These are phyloP conservation scores for Standfussiana lucernea DNA, from an alignment of 2,888 invertebrate species.

Conservation along the genomic window DNA sequence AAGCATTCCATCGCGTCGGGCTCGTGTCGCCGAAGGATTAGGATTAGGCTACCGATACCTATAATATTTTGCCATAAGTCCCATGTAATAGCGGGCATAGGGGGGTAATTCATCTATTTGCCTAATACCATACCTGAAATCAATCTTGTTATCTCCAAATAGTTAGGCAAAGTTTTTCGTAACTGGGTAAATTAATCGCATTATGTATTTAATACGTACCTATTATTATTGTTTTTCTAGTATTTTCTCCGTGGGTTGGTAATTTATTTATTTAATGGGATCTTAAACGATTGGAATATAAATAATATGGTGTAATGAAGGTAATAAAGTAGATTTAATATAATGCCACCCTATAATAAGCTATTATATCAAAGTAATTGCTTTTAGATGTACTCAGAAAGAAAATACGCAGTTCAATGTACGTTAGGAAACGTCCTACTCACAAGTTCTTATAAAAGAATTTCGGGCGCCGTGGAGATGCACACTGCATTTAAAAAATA, in stretches of 20 bases:
- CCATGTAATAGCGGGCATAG: not conserved
- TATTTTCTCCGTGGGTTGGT: slow-evolving; percentile 11
- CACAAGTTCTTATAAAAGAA: too few relatives aligned
- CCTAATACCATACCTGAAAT: not conserved
- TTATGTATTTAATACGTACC: not conserved
- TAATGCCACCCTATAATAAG: slow-evolving; percentile 6
- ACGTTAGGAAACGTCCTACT: not conserved
- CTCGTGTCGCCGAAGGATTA: not conserved
- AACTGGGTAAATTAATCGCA: not conserved
- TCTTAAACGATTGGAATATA: slow-evolving; percentile 17
- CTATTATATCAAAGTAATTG: slow-evolving; percentile 11
- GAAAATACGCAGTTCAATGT: not conserved
- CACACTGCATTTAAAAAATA: too few relatives aligned
- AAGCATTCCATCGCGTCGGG: not conserved
- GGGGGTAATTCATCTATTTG: not conserved
- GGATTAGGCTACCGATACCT: not conserved
- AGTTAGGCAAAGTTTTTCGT: not conserved
- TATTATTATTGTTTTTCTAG: not conserved
- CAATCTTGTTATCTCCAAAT: not conserved
- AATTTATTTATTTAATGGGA: slow-evolving; percentile 18
- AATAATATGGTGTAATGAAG: slow-evolving; percentile 27
- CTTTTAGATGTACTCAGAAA: not conserved
- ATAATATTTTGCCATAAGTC: not conserved
- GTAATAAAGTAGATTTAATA: not conserved
- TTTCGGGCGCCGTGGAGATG: too few relatives aligned